Evolutionary conservation across 1,140 invertebrate species (phyloP).

Genomic region (Asbolus verrucosus): DNA sequence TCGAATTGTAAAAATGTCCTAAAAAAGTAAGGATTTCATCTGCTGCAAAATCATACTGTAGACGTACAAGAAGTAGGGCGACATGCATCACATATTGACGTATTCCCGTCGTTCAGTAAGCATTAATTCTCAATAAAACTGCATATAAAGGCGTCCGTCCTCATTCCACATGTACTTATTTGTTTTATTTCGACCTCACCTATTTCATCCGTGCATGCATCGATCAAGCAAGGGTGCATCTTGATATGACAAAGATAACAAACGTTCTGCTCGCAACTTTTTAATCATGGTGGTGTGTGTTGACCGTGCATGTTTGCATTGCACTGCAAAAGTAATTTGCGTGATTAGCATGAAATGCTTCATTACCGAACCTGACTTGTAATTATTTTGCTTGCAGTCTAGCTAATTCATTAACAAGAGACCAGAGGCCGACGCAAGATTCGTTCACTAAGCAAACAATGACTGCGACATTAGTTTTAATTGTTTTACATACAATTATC

Average conservation of each 20-base stretch:
- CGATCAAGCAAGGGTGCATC: slow-evolving; percentile 5
- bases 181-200: no score
- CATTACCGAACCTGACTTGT: slow-evolving; percentile 40
- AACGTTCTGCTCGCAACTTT: background rate
- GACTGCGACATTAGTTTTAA: slow-evolving; percentile 39
- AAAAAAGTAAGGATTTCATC: no score
- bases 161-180: no score
- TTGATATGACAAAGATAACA: slow-evolving; percentile 3
- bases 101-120: no score
- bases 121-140: no score
- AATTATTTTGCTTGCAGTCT: slow-evolving; percentile 42
- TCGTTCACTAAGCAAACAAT: slow-evolving; percentile 39
- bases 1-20: no score
- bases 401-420: slow-evolving; percentile 40
- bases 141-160: no score
- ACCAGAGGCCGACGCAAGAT: slow-evolving; percentile 40
- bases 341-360: slow-evolving; percentile 45
- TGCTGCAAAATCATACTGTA: no score
- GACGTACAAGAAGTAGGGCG: no score
- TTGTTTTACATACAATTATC: slow-evolving; percentile 44
- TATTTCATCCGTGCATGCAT: background rate
- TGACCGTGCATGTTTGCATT: slow-evolving; percentile 39
- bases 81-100: no score
- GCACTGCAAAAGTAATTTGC: slow-evolving; percentile 52
- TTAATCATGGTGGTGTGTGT: slow-evolving; percentile 8